Percentiles rank a stretch among this genome's conserved stretches.
Conservation (phyloP, 2,888 invertebrate species). For the Colletes collaris region DNA sequence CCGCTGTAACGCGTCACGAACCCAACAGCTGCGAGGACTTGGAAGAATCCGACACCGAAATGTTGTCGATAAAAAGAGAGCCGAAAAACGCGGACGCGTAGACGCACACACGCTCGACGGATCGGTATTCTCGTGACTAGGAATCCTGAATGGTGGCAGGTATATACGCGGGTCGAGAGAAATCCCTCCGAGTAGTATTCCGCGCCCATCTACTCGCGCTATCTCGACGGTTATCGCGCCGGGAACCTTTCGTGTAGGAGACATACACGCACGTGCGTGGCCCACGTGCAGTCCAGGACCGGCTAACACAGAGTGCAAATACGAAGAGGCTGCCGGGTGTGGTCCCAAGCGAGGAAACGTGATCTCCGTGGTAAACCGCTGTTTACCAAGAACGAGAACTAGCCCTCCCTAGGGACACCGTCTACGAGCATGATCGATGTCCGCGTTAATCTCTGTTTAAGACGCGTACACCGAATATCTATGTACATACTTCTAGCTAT, state of each 20-base stretch:
- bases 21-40: conserved; percentile 24
- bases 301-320: conserved; percentile 74
- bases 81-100: neutral
- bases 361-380: conserved; percentile 80
- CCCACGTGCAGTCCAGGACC: conserved; percentile 63
- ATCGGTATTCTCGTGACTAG: conserved; percentile 6
- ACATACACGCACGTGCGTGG: conserved; percentile 70
- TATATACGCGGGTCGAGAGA: conserved; percentile 8
- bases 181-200: conserved; percentile 42
- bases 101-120: neutral
- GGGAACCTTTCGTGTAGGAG: conserved; percentile 52
- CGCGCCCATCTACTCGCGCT: conserved; percentile 45
- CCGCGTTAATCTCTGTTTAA: conserved; percentile 73
- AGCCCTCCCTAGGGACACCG: conserved; percentile 52
- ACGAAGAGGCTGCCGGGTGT: conserved; percentile 73
- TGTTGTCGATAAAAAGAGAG: neutral
- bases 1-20: conserved; percentile 2
- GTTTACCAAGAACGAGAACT: conserved; percentile 75
- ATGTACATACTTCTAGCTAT: conserved; percentile 47
- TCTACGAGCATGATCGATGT: conserved; percentile 74
- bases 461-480: conserved; percentile 49
- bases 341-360: conserved; percentile 74
- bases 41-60: conserved; percentile 34
- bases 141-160: conserved; percentile 11
- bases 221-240: conserved; percentile 69